Percentiles rank a stretch among this genome's conserved stretches.
Evolutionary conservation across 2,888 invertebrate species (phyloP).

Genomic region (Oscheius sp.): DNA sequence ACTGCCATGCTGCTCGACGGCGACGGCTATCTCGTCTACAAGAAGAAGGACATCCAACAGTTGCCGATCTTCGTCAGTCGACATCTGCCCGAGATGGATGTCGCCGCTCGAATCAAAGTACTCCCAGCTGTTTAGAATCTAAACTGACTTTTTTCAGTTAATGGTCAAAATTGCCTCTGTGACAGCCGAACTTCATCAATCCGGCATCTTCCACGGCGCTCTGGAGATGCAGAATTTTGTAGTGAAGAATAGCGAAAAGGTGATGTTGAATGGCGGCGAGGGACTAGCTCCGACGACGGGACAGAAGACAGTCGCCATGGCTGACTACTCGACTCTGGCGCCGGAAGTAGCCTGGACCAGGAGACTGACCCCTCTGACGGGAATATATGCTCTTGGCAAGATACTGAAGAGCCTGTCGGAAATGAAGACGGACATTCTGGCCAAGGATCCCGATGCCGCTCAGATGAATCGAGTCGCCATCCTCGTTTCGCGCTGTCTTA

Average conservation of each 20-base stretch:
- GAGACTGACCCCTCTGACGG: conserved; percentile 3
- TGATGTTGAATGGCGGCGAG: conserved; percentile 14
- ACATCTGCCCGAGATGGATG: neutral
- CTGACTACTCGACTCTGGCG: conserved; percentile 9
- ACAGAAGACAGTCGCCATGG: neutral
- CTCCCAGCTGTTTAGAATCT: too few relatives aligned
- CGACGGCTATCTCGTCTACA: conserved; percentile 27
- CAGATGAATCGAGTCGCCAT: neutral
- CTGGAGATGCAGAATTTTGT: conserved; percentile 25
- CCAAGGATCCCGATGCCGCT: conserved; percentile 1
- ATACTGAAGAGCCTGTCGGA: conserved; percentile 4
- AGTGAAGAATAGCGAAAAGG: neutral
- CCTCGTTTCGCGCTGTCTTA: conserved; percentile 15
- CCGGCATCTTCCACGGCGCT: conserved; percentile 27
- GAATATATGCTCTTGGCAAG: conserved; percentile 14
- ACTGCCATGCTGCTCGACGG: conserved; percentile 1
- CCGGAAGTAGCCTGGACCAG: conserved; percentile 28
- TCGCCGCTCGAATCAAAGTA: conserved; percentile 15
- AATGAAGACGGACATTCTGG: neutral
- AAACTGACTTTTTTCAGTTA: too few relatives aligned
- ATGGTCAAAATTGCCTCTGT: conserved; percentile 7
- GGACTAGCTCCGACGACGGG: conserved; percentile 6
- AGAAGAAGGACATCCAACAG: neutral
- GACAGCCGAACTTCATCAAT: conserved; percentile 25
- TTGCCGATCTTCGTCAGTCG: neutral